These are phyloP conservation scores for Brachirus orientalis DNA, from an alignment of 2,113 vertebrate species.

Conservation along the genomic window DNA sequence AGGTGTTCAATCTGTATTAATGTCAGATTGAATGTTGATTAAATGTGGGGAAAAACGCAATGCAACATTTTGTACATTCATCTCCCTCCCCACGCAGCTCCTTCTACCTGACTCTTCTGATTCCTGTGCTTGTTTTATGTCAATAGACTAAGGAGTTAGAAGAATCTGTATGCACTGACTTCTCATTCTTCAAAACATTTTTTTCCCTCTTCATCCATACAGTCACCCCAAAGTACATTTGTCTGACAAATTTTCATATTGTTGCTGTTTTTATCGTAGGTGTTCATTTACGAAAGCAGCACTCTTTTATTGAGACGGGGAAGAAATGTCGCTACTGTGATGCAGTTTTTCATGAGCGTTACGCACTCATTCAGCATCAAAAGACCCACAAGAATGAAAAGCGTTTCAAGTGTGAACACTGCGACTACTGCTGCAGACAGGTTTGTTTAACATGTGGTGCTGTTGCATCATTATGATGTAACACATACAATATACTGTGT, in stretches of 20 bases:
- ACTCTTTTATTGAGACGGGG: constrained; percentile 97
- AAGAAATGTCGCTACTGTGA: constrained; percentile 99
- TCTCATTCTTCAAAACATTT: too few relatives aligned
- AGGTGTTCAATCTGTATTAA: too few relatives aligned
- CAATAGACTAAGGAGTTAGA: too few relatives aligned
- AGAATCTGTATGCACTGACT: too few relatives aligned
- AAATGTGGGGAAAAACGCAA: too few relatives aligned
- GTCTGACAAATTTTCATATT: neutral
- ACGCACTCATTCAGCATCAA: constrained; percentile 98
- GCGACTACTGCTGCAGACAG: constrained; percentile 98
- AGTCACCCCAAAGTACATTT: too few relatives aligned
- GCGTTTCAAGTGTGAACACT: constrained; percentile 98
- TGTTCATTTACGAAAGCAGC: constrained; percentile 97
- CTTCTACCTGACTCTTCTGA: too few relatives aligned
- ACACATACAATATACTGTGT: accelerated
- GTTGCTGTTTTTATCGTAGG: constrained; percentile 72
- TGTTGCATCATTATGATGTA: neutral
- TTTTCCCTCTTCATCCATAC: too few relatives aligned
- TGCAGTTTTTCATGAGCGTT: constrained; percentile 96
- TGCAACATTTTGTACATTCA: too few relatives aligned
- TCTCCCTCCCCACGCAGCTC: too few relatives aligned
- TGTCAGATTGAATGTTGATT: too few relatives aligned
- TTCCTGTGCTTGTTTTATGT: too few relatives aligned
- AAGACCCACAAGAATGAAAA: constrained; percentile 99
- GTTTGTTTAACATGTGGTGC: constrained; percentile 63